phyloP scores from a whole-genome alignment of 2,113 vertebrate species.

The Zosterops lateralis region DNA sequence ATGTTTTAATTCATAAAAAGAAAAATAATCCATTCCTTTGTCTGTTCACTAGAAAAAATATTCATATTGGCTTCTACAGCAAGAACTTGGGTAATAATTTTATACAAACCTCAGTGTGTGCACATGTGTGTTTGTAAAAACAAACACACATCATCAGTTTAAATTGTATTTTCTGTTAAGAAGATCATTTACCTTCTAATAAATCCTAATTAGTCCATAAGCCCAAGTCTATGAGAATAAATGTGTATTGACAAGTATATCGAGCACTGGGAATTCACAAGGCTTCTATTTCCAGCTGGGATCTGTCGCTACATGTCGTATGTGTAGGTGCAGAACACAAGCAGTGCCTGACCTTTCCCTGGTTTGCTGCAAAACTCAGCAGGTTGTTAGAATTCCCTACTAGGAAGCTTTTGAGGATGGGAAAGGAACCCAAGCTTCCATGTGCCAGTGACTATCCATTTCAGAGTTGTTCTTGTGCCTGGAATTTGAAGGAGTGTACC shows the following conservation, averaged over 20 bases:
- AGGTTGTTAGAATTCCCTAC: neutral
- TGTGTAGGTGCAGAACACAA: neutral
- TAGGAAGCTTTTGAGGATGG: neutral
- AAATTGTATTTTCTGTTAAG: neutral
- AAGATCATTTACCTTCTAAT: neutral
- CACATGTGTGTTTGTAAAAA: neutral
- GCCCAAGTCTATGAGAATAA: neutral
- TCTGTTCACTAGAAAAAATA: neutral
- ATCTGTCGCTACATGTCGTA: neutral
- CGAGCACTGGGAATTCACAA: neutral
- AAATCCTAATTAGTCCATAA: conserved; percentile 13
- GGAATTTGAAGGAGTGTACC: neutral
- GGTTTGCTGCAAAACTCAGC: neutral
- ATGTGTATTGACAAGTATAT: conserved; percentile 19
- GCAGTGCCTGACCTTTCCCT: neutral
- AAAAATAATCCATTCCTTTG: neutral
- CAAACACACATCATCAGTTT: neutral
- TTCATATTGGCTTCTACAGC: neutral
- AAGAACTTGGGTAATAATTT: neutral
- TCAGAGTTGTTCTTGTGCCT: neutral
- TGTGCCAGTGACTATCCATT: neutral
- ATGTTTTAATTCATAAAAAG: neutral
- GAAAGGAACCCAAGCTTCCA: neutral
- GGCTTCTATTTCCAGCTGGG: neutral
- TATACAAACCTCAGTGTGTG: neutral